phyloP scores from a whole-genome alignment of 2,113 vertebrate genomes.

The Nycticorax nycticorax region DNA sequence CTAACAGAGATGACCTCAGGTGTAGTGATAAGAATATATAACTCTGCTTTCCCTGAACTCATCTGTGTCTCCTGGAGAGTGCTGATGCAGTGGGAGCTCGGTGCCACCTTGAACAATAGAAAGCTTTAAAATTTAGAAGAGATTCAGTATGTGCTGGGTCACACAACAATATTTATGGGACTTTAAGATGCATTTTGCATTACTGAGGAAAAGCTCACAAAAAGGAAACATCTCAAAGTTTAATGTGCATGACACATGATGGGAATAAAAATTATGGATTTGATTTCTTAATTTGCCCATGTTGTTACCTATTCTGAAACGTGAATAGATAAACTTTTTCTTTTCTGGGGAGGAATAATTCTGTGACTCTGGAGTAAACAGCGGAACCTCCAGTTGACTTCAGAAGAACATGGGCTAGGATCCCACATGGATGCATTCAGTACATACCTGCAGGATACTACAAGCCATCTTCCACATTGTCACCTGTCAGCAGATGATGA shows the following conservation, averaged over 20 bases:
- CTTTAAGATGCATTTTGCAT: not conserved
- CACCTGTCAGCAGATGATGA: not conserved
- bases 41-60: not conserved
- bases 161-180: not conserved
- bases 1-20: conserved; percentile 47
- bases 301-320: not conserved
- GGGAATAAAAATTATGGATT: not conserved
- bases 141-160: not conserved
- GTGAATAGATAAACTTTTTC: not conserved
- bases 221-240: not conserved
- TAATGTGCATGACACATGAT: not conserved
- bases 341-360: not conserved
- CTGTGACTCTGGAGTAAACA: not conserved
- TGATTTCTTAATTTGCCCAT: not conserved
- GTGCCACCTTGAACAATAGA: not conserved
- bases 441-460: not conserved
- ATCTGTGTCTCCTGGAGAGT: not conserved
- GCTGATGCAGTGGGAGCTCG: not conserved
- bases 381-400: not conserved
- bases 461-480: not conserved
- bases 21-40: conserved; percentile 50
- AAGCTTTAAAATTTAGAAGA: not conserved
- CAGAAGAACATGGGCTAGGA: not conserved
- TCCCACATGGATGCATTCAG: not conserved
- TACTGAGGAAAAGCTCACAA: not conserved